These are phyloP conservation scores for Albula goreensis DNA, from an alignment of 2,113 vertebrate species.

Conservation along the genomic window DNA sequence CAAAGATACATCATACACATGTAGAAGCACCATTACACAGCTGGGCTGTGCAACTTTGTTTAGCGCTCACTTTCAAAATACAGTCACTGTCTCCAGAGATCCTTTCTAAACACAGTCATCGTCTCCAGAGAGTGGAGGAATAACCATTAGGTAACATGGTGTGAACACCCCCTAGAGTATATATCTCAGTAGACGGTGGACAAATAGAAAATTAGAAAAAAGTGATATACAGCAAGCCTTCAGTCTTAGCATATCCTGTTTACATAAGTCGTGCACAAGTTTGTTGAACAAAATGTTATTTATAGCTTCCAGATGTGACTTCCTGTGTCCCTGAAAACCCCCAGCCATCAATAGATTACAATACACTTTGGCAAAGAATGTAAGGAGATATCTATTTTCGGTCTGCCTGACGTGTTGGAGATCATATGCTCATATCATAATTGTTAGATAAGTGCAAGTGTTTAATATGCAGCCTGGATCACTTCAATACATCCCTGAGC, in stretches of 20 bases:
- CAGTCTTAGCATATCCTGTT: conserved; percentile 48
- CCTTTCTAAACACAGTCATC: neutral
- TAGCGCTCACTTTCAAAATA: too few species aligned
- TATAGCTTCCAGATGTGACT: conserved; percentile 50
- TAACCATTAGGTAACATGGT: conserved; percentile 1
- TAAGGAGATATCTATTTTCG: conserved; percentile 21
- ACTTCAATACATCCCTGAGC: neutral
- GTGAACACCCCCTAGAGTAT: neutral
- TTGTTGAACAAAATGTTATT: conserved; percentile 48
- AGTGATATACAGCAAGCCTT: conserved; percentile 21
- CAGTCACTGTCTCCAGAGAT: neutral
- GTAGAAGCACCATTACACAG: neutral
- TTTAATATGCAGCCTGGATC: conserved; percentile 16
- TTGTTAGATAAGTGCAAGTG: conserved; percentile 37
- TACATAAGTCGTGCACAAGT: conserved; percentile 36
- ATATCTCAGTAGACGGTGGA: conserved; percentile 32
- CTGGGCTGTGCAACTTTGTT: neutral
- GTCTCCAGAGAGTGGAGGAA: neutral
- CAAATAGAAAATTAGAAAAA: conserved; percentile 18
- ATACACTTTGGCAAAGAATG: conserved; percentile 16
- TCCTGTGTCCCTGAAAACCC: conserved; percentile 43
- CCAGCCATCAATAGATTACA: conserved; percentile 19
- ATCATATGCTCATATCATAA: conserved; percentile 32
- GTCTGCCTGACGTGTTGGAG: conserved; percentile 18
- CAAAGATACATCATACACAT: neutral